Base-by-base conservation (phyloP, 2,113 vertebrate genomes). In the Gasterosteus aculeatus region DNA sequence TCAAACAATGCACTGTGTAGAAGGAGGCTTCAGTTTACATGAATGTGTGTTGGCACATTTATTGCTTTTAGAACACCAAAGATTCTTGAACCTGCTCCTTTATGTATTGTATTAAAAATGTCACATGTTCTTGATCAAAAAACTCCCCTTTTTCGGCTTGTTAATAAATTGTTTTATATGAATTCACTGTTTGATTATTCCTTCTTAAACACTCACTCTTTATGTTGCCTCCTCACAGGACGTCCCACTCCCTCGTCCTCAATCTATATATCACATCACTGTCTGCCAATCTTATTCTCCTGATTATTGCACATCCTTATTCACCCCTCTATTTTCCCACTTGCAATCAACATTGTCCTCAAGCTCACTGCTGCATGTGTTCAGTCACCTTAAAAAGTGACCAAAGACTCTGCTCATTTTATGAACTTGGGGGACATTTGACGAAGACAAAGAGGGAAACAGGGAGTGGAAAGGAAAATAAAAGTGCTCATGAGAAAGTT, bases 111-210 rank as follows among this genome's bases (percentile, higher is more conserved):
- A 61, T 26, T 58, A 65, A 10, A 68, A 57, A 80, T 57, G 39
- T 77, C n/a, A 73, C 31, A 74, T 69, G 82, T 77, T 87, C 75
- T 76, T 72, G 65, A 82, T 80, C 67, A 58, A 53, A 62, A 74
- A 63, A 14, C 76, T 61, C 46, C 9, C 56, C 4, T 31, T 82
- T 75, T 73, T 69, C 35, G 58, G 49, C 7, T 71, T 85, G 73
- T 78, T 78, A 89, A 84, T 92, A 92, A 87, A 92, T 79, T 16
- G 71, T 92, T 92, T 92, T 82, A 38, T 90, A 87, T 69, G 38
- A 79, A 60, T 75, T 54, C n/a, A 14, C 38, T 65, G 16, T 35
- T 73, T 46, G 19, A 46, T 11, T 26, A 26, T 60, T 65, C 15
- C 56, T 78, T 75, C 56, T 69, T 59, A 65, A 63, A 46, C 6